phyloP scores from a whole-genome alignment of 1,140 invertebrate genomes.

The Zaprionus inermis region DNA sequence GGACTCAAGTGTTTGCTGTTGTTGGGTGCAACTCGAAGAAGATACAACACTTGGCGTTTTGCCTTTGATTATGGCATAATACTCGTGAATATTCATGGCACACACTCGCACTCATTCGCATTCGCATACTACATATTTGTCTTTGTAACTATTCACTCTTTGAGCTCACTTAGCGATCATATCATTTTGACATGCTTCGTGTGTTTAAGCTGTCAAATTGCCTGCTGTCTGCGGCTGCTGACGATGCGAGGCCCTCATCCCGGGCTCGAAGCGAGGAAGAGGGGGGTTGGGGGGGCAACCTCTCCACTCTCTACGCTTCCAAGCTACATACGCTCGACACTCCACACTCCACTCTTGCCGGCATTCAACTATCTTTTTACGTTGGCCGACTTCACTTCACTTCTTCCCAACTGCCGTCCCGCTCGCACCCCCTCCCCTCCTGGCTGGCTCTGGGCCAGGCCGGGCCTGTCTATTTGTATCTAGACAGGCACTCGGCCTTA shows the following conservation, averaged over 20 bases:
- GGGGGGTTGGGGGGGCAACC: too few species aligned
- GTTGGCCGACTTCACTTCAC: constrained; percentile 7
- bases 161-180: constrained; percentile 80
- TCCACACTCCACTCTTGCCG: constrained; percentile 7
- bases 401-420: neutral
- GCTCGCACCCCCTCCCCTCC: neutral
- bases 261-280: too few species aligned
- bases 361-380: constrained; percentile 11
- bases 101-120: constrained; percentile 24
- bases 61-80: constrained; percentile 62
- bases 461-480: constrained; percentile 76
- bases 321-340: neutral
- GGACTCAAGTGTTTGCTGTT: constrained; percentile 45
- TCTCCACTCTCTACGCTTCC: constrained; percentile 10
- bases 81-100: constrained; percentile 37
- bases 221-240: constrained; percentile 76
- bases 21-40: constrained; percentile 58
- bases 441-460: constrained; percentile 20
- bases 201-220: constrained; percentile 82
- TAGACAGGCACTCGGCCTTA: constrained; percentile 81
- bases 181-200: constrained; percentile 82
- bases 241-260: constrained; percentile 24
- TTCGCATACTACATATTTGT: constrained; percentile 42
- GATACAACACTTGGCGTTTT: constrained; percentile 70
- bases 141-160: constrained; percentile 53